phyloP scores from a whole-genome alignment of 2,797 vertebrate genomes.

The Hypotaenidia okinawae region DNA sequence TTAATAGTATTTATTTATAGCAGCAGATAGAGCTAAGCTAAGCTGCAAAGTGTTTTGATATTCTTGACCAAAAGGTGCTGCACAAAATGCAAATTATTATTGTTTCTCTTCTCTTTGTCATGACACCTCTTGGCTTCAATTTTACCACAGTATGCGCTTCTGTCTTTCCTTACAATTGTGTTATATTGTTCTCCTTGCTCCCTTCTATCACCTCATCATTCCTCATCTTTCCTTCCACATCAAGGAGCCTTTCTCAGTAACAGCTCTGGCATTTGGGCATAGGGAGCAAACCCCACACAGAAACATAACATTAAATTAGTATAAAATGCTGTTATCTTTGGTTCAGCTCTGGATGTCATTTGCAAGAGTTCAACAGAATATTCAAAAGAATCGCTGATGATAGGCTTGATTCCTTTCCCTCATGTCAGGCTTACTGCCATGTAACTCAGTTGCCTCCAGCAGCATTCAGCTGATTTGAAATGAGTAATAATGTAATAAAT shows the following conservation, averaged over 20 bases:
- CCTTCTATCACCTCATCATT: neutral
- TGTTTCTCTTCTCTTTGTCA: constrained; percentile 20
- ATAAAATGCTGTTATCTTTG: neutral
- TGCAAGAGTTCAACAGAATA: neutral
- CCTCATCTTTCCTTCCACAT: constrained; percentile 24
- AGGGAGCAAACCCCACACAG: neutral
- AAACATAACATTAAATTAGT: constrained; percentile 32
- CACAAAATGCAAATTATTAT: constrained; percentile 31
- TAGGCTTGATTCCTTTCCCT: neutral
- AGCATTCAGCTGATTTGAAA: neutral
- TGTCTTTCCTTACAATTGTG: neutral
- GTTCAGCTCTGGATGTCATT: constrained; percentile 21
- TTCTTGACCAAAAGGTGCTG: constrained; percentile 2
- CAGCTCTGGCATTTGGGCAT: constrained; percentile 4
- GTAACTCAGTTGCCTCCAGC: neutral
- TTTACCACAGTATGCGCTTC: neutral
- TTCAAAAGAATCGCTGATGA: neutral
- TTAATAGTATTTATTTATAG: neutral
- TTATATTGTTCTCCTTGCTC: constrained; percentile 6
- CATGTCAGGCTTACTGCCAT: neutral
- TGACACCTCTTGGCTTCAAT: neutral
- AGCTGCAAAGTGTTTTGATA: neutral
- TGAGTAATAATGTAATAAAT: neutral
- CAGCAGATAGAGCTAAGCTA: neutral
- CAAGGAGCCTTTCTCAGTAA: constrained; percentile 14